Percentiles rank a stretch among this genome's conserved stretches.
phyloP scores from a whole-genome alignment of 2,113 vertebrate species.

The Trematomus loennbergii region DNA sequence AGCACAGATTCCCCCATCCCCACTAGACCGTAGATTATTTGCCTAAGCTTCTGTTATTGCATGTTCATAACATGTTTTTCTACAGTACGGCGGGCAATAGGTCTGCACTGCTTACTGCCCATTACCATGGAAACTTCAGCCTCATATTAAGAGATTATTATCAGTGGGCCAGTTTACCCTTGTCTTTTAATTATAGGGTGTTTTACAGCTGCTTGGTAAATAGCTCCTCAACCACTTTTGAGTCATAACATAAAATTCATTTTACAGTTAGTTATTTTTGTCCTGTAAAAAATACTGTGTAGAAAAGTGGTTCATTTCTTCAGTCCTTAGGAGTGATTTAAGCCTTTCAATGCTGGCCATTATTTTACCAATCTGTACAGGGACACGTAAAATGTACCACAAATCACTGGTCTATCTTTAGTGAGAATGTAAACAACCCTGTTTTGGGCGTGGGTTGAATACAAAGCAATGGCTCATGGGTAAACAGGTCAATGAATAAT shows the following conservation, averaged over 20 bases:
- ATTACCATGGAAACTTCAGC: conserved; percentile 20
- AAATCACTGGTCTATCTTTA: background rate
- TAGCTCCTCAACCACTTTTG: conserved; percentile 4
- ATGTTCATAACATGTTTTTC: conserved; percentile 37
- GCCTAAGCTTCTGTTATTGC: conserved; percentile 60
- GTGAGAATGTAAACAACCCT: background rate
- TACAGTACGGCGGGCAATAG: conserved; percentile 5
- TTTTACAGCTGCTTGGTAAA: conserved; percentile 24
- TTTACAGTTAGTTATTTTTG: conserved; percentile 18
- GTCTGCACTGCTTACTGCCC: conserved; percentile 25
- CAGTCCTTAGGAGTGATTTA: background rate
- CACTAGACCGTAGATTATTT: conserved; percentile 65
- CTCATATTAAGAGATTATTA: conserved; percentile 35
- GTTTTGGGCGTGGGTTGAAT: conserved; percentile 4
- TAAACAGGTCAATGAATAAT: conserved; percentile 14
- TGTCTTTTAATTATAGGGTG: conserved; percentile 38
- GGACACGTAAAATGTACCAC: background rate
- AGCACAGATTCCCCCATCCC: conserved; percentile 42
- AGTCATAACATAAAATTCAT: background rate
- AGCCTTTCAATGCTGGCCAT: background rate
- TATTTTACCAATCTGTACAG: background rate
- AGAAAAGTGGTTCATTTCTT: background rate
- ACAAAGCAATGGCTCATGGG: conserved; percentile 16
- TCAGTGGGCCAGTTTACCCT: conserved; percentile 19
- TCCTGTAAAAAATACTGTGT: background rate